Evolutionary conservation across 2,113 vertebrate genomes (phyloP), one percentile per base, ranked within the genome.

Genomic region (Heterotilapia buettikoferi): DNA sequence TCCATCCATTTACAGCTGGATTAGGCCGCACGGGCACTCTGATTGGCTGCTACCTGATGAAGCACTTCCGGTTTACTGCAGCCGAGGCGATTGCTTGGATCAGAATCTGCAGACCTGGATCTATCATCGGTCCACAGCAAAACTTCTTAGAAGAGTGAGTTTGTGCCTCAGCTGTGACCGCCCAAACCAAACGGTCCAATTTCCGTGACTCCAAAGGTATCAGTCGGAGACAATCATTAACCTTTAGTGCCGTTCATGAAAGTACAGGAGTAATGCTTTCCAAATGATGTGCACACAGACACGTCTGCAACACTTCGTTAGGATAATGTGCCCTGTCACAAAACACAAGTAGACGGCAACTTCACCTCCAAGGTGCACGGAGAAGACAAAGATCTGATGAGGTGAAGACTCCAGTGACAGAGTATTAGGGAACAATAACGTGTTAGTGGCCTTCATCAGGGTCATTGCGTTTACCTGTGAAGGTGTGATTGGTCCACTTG

Each of bases 31-130:
- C 98, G 3, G 98, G 98, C 18, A 98, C 98, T 0, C 88, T 99
- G 84, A 98, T 99, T 71, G 98, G 97, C 89, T 98, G 98, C 94
- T 99, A 98, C 79, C 96, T 98, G 88, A 99, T 99, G 97, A 99
- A 99, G 81, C 98, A 99, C 92, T 97, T 97, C 94, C 95, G 95
- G 81, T 98, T 99, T 94, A 97, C 97, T 7, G 98, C 98, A 1
- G 97, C 97, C 1, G 98, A 99, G 93, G 96, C 97, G 87, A 97
- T 99, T 31, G 97, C 97, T 84, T 99, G 98, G 98, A 97, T 97
- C 92, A 95, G 98, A 92, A 89, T 98, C 86, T 99, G 98, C 92
- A 96, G 98, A 53, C 98, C 98, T 1, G 98, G 98, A 52, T 99
- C 98, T 52, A 95, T 99, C 92, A 99, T 98, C 36, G 98, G 98